Evolutionary conservation across 30 jellyfish, hydroid and myxozoan genomes (phyloP).

Genomic region (Rhopilema esculentum): DNA sequence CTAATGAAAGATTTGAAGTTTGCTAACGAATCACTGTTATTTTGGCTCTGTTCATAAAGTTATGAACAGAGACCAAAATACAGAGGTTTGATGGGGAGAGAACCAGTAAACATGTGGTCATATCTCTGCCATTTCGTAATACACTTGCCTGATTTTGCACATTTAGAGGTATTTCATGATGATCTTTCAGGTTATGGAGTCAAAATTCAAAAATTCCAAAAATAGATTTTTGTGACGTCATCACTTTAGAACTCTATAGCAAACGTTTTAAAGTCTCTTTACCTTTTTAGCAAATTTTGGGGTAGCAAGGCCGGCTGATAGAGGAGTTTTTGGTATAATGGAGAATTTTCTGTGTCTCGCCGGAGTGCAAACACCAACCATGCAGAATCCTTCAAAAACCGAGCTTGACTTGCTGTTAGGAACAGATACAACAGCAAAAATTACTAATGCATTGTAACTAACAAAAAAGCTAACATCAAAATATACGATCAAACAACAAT

Average conservation of each 20-base stretch:
- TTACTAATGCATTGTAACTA: neutral
- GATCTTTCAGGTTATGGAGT: too few relatives aligned
- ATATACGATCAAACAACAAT: neutral
- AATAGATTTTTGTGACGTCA: too few relatives aligned
- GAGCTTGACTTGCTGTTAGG: conserved; percentile 54
- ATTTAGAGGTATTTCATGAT: too few relatives aligned
- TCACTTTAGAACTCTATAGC: neutral
- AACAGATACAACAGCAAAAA: neutral
- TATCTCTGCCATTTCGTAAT: too few relatives aligned
- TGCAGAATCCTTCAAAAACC: conserved; percentile 63
- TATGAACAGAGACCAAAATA: too few relatives aligned
- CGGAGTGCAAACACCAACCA: conserved; percentile 67
- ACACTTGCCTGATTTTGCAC: too few relatives aligned
- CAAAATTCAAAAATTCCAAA: too few relatives aligned
- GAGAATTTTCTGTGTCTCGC: conserved; percentile 46
- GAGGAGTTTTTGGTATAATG: conserved; percentile 43
- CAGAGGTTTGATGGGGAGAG: too few relatives aligned
- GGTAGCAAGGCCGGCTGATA: conserved; percentile 76
- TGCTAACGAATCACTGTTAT: neutral
- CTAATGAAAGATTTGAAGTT: too few relatives aligned
- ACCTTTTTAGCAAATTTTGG: conserved; percentile 94
- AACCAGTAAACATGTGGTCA: too few relatives aligned
- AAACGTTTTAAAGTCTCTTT: too few relatives aligned
- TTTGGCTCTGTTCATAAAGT: too few relatives aligned
- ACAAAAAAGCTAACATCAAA: neutral